Evolutionary conservation across 2,888 invertebrate genomes (phyloP).

Genomic region (Phlogophora meticulosa): DNA sequence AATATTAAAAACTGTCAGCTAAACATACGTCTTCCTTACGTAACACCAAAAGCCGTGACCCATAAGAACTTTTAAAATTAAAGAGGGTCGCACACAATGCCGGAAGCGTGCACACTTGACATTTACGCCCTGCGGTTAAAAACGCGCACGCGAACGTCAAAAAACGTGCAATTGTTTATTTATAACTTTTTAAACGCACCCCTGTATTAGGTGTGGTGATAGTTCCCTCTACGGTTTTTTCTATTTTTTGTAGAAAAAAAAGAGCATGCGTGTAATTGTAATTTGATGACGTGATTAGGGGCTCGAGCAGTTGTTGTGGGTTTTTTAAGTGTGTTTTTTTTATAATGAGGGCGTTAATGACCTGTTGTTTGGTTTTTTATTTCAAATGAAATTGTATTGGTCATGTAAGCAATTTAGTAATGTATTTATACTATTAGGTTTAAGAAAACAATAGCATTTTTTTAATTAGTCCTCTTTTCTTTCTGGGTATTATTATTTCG

Average conservation of each 20-base stretch:
- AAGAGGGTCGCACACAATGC: slow-evolving; percentile 80
- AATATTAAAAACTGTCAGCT: slow-evolving; percentile 15
- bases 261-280: slow-evolving; percentile 66
- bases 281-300: slow-evolving; percentile 67
- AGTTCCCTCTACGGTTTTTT: slow-evolving; percentile 60
- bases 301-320: slow-evolving; percentile 35
- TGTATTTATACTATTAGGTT: no score
- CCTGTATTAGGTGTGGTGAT: slow-evolving; percentile 48
- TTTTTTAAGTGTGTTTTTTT: slow-evolving; percentile 33
- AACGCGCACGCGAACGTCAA: slow-evolving; percentile 84
- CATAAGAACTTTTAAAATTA: slow-evolving; percentile 66
- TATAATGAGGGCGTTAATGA: slow-evolving; percentile 2
- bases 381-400: neutral
- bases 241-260: slow-evolving; percentile 63
- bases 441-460: no score
- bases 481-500: no score
- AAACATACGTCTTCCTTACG: slow-evolving; percentile 19
- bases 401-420: neutral
- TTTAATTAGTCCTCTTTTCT: no score
- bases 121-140: slow-evolving; percentile 78
- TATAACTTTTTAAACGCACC: slow-evolving; percentile 84
- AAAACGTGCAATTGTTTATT: slow-evolving; percentile 84
- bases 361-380: slow-evolving; percentile 11
- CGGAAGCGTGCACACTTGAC: slow-evolving; percentile 83
- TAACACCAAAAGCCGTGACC: slow-evolving; percentile 51